phyloP scores from a whole-genome alignment of 35 echinoderm and acorn worm species.

The Heliocidaris tuberculata region DNA sequence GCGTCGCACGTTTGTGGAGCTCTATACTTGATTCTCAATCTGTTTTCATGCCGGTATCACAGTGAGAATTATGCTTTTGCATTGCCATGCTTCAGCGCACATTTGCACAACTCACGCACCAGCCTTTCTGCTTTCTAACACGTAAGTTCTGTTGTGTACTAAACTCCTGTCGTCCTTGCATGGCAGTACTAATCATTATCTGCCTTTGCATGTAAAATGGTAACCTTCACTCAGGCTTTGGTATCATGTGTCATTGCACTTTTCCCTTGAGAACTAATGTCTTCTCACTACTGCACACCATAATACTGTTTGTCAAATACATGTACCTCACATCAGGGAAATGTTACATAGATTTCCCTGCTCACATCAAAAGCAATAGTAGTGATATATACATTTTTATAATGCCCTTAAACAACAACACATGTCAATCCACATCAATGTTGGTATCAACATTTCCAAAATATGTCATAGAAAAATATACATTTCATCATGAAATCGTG shows the following conservation, averaged over 20 bases:
- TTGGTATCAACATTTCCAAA: too few species aligned
- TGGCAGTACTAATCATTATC: neutral
- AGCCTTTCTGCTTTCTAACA: constrained; percentile 44
- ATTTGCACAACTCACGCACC: constrained; percentile 28
- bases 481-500: too few species aligned
- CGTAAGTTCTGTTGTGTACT: constrained; percentile 1
- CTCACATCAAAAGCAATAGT: too few species aligned
- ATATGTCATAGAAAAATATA: too few species aligned
- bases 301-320: neutral
- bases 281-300: neutral
- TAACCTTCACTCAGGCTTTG: neutral
- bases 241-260: neutral
- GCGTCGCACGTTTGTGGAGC: neutral
- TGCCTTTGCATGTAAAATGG: neutral
- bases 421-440: too few species aligned
- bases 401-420: too few species aligned
- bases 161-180: neutral
- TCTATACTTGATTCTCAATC: neutral
- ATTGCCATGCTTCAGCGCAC: constrained; percentile 32
- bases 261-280: neutral
- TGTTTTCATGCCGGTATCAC: neutral
- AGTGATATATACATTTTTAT: too few species aligned
- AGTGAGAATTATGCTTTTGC: constrained; percentile 38
- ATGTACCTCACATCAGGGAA: too few species aligned
- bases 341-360: too few species aligned